Conservation (phyloP, 2,797 vertebrate species). For the Lepilemur ruficaudatus region DNA sequence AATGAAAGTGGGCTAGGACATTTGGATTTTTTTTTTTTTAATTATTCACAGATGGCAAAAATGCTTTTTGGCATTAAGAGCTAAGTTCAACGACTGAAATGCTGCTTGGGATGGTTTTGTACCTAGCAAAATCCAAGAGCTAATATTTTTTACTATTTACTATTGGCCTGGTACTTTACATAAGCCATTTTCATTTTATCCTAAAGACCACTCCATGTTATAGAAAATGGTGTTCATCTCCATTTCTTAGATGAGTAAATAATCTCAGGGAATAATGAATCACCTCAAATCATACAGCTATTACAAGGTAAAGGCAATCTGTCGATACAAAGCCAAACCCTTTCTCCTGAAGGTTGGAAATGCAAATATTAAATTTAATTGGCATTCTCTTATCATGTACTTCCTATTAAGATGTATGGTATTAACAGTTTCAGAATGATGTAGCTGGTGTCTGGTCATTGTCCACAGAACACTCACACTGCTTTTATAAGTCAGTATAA, state of each 20-base stretch:
- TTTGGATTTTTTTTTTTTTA: background rate
- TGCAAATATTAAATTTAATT: constrained; percentile 21
- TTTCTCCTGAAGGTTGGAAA: background rate
- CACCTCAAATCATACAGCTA: background rate
- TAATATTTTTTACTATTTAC: background rate
- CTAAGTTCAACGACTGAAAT: background rate
- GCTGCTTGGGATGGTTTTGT: background rate
- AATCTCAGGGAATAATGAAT: background rate
- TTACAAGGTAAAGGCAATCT: background rate
- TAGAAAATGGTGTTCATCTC: background rate
- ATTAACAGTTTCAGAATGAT: background rate
- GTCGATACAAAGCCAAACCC: background rate
- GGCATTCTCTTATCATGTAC: background rate
- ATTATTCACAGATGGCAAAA: background rate
- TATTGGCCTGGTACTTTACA: background rate
- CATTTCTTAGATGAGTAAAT: background rate
- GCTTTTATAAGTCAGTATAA: background rate
- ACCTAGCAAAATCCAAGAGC: background rate
- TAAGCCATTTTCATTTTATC: background rate
- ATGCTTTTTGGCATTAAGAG: background rate
- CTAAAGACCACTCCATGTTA: background rate
- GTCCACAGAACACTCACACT: background rate
- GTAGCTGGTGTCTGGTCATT: background rate
- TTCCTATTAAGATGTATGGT: background rate
- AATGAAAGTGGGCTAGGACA: background rate